Base-by-base conservation (phyloP, 2,113 vertebrate genomes). In the Rattus rattus region DNA sequence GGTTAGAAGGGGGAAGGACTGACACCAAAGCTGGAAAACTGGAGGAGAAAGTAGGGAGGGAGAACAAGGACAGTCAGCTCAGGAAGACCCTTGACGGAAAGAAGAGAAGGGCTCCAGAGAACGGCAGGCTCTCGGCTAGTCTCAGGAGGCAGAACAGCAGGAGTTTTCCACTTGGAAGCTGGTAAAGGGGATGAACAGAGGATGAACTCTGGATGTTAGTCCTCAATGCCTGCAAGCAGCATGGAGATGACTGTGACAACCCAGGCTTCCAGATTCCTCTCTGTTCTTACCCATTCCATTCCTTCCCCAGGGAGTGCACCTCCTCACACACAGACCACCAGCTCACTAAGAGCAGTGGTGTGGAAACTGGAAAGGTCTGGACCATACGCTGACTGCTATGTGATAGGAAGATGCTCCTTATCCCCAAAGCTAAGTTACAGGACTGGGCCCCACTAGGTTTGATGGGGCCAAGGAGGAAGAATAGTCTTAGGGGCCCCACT, bases 351-450 rank as follows among this genome's bases (percentile, higher is more conserved):
- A 69, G 33, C 56, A 52, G 76, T 89, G 19, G 28, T 84, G n/a
- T 65, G 49, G 94, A 91, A 95, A 97, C 89, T 0, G 2, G 90
- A 96, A 80, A 83, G 54, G 67, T 76, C 47, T 26, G 59, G n/a
- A 28, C 22, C 96, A 94, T 73, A 97, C 87, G 96, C 94, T 95
- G 89, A n/a, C 69, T 13, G 90, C 92, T 95, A 65, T 94, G 91
- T 96, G 94, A 73, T 43, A 36, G 33, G 24, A 47, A 94, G 52
- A 73, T 1, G 5, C 20, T 75, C 59, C 52, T 92, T 90, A 87
- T 52, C 83, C 91, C 22, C 67, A 56, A n/a, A 81, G 52, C 83
- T 22, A 47, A 81, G 91, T 89, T 77, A 97, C 5, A 39, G 75
- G 75, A 49, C 20, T 28, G 30, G 24, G 26, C 24, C 33, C 75